Base-by-base conservation (phyloP, 2,797 vertebrate genomes). In the Phoxinus dragarum region DNA sequence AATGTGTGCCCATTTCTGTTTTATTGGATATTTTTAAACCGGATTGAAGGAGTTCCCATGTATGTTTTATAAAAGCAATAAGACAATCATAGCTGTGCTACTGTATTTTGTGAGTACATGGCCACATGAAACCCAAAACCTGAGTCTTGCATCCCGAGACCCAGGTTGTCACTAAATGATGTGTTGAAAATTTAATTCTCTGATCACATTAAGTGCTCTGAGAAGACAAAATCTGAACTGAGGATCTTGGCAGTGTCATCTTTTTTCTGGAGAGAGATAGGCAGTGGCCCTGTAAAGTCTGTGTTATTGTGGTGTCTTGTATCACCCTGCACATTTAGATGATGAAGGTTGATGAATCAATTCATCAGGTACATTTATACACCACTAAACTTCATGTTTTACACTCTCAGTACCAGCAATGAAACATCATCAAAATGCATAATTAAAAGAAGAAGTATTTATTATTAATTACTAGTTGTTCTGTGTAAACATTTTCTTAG, bases 191-290 rank as follows among this genome's bases (percentile, higher is more conserved):
- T 96, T 96, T 96, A 96, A 96, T 95, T 94, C 93, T 96, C 94
- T 96, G 94, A 96, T 96, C 96, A 95, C 95, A 93, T 95, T 95
- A 96, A 96, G 96, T 95, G 96, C 94, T 94, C 95, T 59, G 90
- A 92, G 93, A 96, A 95, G 92, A 95, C 93, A 92, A 95, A 95
- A 95, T 94, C 94, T 92, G 93, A 83, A 86, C 88, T 1, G 64
- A 92, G 93, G 89, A 89, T 94, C 95, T 94, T 90, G 90, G 90
- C 72, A 90, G 94, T 94, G 92, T 95, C 95, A 95, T 92, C 93
- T 93, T 90, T 86, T 90, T 90, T 93, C 73, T 92, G 89, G 92
- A 92, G 90, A 91, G 85, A 88, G 85, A 90, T 91, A 93, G 90
- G 86, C 80, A 75, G 76, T 42, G 66, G 5, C 64, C 73, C 27